Conservation (phyloP, 2,888 invertebrate species). For the Athalia cordata region DNA sequence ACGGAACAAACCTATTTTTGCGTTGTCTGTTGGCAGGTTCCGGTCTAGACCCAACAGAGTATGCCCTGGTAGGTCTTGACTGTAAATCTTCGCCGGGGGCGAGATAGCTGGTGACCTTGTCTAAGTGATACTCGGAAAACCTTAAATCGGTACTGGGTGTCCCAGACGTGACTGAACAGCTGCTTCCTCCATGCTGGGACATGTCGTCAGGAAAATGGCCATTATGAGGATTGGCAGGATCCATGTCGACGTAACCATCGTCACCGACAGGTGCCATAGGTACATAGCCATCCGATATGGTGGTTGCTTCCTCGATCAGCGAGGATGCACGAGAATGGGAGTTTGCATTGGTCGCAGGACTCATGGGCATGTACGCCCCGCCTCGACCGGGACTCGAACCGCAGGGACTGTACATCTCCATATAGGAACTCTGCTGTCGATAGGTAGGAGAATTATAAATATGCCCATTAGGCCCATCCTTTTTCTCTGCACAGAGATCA, state of each 20-base stretch:
- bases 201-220: conserved; percentile 72
- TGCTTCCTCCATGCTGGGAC: conserved; percentile 80
- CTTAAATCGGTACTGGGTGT: conserved; percentile 88
- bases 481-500: neutral
- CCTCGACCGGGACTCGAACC: conserved; percentile 74
- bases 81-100: conserved; percentile 80
- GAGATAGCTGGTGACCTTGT: conserved; percentile 87
- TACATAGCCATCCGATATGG: conserved; percentile 77
- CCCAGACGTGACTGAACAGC: conserved; percentile 85
- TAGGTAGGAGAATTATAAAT: conserved; percentile 7
- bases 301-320: conserved; percentile 74
- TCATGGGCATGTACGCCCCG: conserved; percentile 77
- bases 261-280: conserved; percentile 80
- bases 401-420: conserved; percentile 76
- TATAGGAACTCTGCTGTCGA: conserved; percentile 72
- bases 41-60: conserved; percentile 90
- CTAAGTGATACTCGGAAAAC: conserved; percentile 86
- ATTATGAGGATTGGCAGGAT: conserved; percentile 70
- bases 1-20: conserved; percentile 67
- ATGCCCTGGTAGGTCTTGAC: conserved; percentile 83
- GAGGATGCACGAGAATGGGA: conserved; percentile 81
- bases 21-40: conserved; percentile 77
- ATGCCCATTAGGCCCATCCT: neutral
- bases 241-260: conserved; percentile 80
- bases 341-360: conserved; percentile 70